These are phyloP conservation scores for Popillia japonica DNA, from an alignment of 1,140 invertebrate genomes.

Conservation along the genomic window DNA sequence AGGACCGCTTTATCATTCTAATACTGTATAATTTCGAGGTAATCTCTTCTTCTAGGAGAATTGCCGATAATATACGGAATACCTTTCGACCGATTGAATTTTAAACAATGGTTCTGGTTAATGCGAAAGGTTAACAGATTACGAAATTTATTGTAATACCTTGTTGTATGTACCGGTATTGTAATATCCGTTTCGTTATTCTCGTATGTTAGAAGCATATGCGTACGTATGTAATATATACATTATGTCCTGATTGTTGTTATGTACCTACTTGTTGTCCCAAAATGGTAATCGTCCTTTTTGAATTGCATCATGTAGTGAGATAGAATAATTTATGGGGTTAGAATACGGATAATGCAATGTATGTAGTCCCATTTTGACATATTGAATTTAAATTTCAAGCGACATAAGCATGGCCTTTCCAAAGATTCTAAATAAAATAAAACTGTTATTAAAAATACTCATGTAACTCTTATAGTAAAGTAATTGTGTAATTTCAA, in stretches of 20 bases:
- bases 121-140: slow-evolving; percentile 34
- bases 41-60: background rate
- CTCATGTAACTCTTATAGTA: too few species aligned
- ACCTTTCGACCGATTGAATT: background rate
- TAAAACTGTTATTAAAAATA: too few species aligned
- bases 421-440: too few species aligned
- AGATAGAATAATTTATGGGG: background rate
- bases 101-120: slow-evolving; percentile 37
- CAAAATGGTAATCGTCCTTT: slow-evolving; percentile 2
- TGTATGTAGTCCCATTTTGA: background rate
- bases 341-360: background rate
- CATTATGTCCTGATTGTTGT: too few species aligned
- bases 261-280: background rate
- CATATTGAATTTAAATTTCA: too few species aligned
- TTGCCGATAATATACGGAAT: background rate
- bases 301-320: background rate
- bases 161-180: background rate
- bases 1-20: background rate
- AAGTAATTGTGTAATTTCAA: too few species aligned
- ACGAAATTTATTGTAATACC: slow-evolving; percentile 13
- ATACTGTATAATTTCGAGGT: background rate
- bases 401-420: too few species aligned
- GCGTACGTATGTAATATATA: background rate
- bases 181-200: slow-evolving; percentile 4
- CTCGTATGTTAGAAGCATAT: background rate